Evolutionary conservation across 2,797 vertebrate species (phyloP), one percentile per base, ranked within the genome.

Genomic region (Thripadectes ignobilis): DNA sequence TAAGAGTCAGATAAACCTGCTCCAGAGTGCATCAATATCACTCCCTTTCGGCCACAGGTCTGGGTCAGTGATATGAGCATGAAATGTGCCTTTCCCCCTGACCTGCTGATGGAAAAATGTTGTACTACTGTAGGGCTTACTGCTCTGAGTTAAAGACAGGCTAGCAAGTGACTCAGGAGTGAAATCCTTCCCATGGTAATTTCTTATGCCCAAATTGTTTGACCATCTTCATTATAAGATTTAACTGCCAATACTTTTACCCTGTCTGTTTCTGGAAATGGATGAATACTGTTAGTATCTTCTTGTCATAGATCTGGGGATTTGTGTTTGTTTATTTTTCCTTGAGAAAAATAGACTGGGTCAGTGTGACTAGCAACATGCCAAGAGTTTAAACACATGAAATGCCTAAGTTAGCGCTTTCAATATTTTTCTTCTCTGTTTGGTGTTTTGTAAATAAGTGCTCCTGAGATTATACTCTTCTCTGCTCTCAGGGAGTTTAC

Each of bases 1-100:
- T 66, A 67, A 81, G 69, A 92, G 76, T 80, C 82, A 92, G 93
- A 95, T 93, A 96, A 96, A 84, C 79, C 49, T 67, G 41, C 67
- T 95, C 38, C 94, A 86, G 63, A 88, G 71, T 9, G 3, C 91
- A 88, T 88, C 88, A 90, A 8, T 92, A 82, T 81, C 63, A 39
- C 45, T 89, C 48, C 21, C 58, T 76, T 93, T 86, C 0, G 29
- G 58, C 62, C 87, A 62, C 87, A 81, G 85, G 88, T 77, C 83
- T 46, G 63, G 59, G 79, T 92, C 91, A 94, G 80, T 0, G 51
- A 90, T 4, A 15, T 49, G 45, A 85, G 71, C 74, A 38, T 88
- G 83, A 95, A 91, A 81, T 85, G 76, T 14, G 74, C 41, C 45
- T 93, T 88, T 93, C 46, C 16, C 80, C 30, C 18, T 68, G 94